Base-by-base conservation (phyloP, 2,888 invertebrate species). In the Drosophila monieri region DNA sequence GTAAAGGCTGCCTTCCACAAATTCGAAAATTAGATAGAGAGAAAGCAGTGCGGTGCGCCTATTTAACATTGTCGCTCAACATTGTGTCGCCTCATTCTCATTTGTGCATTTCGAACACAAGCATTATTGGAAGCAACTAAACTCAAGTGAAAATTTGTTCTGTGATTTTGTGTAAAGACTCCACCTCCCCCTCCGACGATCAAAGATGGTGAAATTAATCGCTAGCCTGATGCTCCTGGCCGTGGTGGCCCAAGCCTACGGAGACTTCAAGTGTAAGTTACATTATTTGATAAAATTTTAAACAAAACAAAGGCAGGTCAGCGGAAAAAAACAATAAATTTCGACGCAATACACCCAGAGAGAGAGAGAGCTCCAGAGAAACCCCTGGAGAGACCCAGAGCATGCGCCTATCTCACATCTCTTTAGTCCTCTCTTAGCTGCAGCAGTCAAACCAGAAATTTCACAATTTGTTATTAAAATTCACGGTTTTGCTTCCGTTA, bases 201-300 rank as follows among this genome's bases (percentile, higher is more conserved):
- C 69, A 73, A 77, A 78, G 68, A 89, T 88, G 88, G 94, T 94
- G 94, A 94, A 94, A 93, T 91, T 91, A 91, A 89, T 93, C 84
- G 80, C 94, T 85, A 92, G 92, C 89, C 88, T 93, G 73, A 91
- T 93, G 80, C 89, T 93, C 70, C 65, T 90, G 77, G 85, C 77
- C 59, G 76, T 85, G 49, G 76, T 77, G 49, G 76, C 81, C 52
- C 91, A 92, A 55, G 92, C 93, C 62, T 92, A 93, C 51, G 93
- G 92, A 69, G 93, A 93, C 54, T 92, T 94, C 76, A 93, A 94
- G 93, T 95, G 95, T 95, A 90, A 95, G 95, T 95, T 89, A 39
- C 48, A 32, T 46, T n/a, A 47, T 49, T 62, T 30, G 21, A 25
- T 58, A 48, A 62, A 62, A 66, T 73, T 73, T 52, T 61, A 68